phyloP scores from a whole-genome alignment of 2,113 vertebrate genomes.

The Cephalopterus ornatus region DNA sequence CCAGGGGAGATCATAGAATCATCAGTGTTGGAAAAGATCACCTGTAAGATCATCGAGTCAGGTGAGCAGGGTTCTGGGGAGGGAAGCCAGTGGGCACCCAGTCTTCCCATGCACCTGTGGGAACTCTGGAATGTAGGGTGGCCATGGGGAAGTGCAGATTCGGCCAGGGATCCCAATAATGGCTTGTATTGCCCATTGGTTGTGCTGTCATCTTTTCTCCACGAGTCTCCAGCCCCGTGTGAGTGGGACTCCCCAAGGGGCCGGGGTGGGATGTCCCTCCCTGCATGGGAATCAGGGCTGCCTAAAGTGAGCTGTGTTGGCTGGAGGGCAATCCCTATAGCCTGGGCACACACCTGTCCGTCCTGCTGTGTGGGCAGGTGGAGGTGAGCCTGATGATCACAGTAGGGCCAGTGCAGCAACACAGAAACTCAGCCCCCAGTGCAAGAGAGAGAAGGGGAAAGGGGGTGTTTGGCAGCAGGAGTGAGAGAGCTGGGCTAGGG shows the following conservation, averaged over 20 bases:
- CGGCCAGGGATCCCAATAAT: background rate
- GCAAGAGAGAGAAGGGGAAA: background rate
- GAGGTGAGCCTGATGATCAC: accelerated
- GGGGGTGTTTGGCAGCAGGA: accelerated
- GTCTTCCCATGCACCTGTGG: background rate
- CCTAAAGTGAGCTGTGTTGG: background rate
- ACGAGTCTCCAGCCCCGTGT: accelerated
- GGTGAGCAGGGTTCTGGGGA: slow-evolving; percentile 9
- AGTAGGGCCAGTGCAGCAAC: background rate
- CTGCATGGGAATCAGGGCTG: background rate
- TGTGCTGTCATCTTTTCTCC: background rate
- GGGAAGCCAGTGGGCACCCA: background rate
- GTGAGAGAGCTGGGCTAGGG: background rate
- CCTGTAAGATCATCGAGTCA: background rate
- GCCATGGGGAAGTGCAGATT: background rate
- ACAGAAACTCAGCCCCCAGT: accelerated
- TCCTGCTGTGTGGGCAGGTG: accelerated
- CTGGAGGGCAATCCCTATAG: no score
- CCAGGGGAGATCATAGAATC: background rate
- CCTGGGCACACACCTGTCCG: background rate
- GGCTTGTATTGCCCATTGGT: background rate
- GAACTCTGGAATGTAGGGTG: background rate
- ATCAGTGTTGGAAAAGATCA: background rate
- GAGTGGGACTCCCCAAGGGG: background rate
- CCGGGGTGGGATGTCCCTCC: background rate